phyloP scores from a whole-genome alignment of 2,888 invertebrate species.

The Scrobipalpa costella region DNA sequence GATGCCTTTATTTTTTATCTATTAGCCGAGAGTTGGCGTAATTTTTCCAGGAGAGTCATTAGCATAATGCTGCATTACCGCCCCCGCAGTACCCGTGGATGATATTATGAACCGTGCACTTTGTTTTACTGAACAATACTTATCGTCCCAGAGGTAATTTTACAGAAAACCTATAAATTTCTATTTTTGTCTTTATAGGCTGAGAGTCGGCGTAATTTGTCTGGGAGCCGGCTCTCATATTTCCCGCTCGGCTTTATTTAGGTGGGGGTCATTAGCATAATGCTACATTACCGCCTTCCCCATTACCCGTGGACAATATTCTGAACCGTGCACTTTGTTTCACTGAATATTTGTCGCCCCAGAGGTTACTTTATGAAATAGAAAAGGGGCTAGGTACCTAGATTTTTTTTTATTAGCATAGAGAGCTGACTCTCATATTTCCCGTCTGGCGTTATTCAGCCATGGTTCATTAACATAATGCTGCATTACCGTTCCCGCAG shows the following conservation, averaged over 20 bases:
- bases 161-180: too few relatives aligned
- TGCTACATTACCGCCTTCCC: conserved; percentile 21
- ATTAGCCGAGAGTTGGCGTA: background rate
- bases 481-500: conserved; percentile 28
- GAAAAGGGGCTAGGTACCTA: too few relatives aligned
- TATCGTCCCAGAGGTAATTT: background rate
- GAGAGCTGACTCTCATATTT: background rate
- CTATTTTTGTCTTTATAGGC: conserved; percentile 72
- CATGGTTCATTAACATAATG: background rate
- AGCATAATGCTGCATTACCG: background rate
- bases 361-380: conserved; percentile 18
- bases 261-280: conserved; percentile 37
- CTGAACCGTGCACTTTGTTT: conserved; percentile 34
- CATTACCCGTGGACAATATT: conserved; percentile 38
- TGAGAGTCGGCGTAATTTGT: conserved; percentile 62
- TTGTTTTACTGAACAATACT: conserved; percentile 31
- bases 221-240: conserved; percentile 63
- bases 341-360: conserved; percentile 20
- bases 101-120: conserved; percentile 36
- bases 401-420: background rate
- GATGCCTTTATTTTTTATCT: too few relatives aligned
- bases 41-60: background rate
- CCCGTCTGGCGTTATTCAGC: background rate
- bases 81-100: conserved; percentile 36
- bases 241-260: conserved; percentile 66